Evolutionary conservation across 2,113 vertebrate genomes (phyloP).

Genomic region (Brachyhypopomus gauderio): DNA sequence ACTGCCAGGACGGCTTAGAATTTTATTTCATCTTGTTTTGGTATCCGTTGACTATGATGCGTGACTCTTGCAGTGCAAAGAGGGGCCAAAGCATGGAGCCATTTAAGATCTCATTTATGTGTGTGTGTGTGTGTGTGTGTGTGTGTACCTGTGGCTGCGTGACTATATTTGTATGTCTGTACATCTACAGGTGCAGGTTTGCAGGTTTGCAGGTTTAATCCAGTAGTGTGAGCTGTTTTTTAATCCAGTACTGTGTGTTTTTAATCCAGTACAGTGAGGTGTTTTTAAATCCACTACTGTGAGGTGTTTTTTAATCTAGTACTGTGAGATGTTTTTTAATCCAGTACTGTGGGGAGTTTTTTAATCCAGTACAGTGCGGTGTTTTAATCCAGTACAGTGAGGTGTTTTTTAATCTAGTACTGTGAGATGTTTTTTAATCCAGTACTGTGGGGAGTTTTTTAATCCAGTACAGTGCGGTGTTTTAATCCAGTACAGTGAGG

Average conservation of each 20-base stretch:
- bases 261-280: too few relatives aligned
- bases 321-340: slow-evolving; percentile 12
- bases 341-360: not conserved
- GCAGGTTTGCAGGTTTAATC: too few relatives aligned
- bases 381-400: too few relatives aligned
- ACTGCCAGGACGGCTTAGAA: slow-evolving; percentile 81
- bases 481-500: too few relatives aligned
- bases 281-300: too few relatives aligned
- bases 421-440: too few relatives aligned
- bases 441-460: too few relatives aligned
- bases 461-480: too few relatives aligned
- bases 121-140: slow-evolving; percentile 44
- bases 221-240: too few relatives aligned
- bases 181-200: slow-evolving; percentile 21
- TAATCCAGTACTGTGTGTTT: too few relatives aligned
- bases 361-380: slow-evolving; percentile 12
- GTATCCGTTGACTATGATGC: slow-evolving; percentile 77
- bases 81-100: slow-evolving; percentile 71
- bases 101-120: slow-evolving; percentile 75
- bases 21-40: slow-evolving; percentile 85
- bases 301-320: too few relatives aligned
- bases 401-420: too few relatives aligned
- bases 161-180: not conserved
- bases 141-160: slow-evolving; percentile 33
- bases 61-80: slow-evolving; percentile 75